These are phyloP conservation scores for Paraplagusia blochii DNA, from an alignment of 2,113 vertebrate species.

Conservation along the genomic window DNA sequence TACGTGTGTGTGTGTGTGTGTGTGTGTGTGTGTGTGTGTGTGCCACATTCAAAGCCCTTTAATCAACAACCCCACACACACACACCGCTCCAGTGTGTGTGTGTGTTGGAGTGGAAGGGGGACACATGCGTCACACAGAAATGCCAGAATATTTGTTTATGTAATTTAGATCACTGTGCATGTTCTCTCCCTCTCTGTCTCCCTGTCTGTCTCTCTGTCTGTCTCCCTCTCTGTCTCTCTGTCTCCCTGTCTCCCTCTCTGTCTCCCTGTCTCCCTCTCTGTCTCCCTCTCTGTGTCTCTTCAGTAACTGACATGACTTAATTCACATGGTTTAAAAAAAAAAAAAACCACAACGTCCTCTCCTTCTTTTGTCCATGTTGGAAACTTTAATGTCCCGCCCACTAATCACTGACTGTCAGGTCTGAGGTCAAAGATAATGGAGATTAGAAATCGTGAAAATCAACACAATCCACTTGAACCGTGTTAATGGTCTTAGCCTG, in stretches of 20 bases:
- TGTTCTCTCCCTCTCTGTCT: neutral
- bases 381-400: too few relatives aligned
- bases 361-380: too few relatives aligned
- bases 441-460: constrained; percentile 9
- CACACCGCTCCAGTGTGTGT: constrained; percentile 45
- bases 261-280: too few relatives aligned
- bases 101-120: constrained; percentile 59
- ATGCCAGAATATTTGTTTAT: constrained; percentile 69
- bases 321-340: neutral
- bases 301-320: neutral
- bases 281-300: neutral
- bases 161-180: constrained; percentile 48
- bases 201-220: too few relatives aligned
- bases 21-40: too few relatives aligned
- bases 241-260: too few relatives aligned
- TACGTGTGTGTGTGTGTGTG: too few relatives aligned
- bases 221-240: too few relatives aligned
- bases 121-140: constrained; percentile 67
- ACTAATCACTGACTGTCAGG: neutral
- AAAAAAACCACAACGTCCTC: too few relatives aligned
- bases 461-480: constrained; percentile 12
- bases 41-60: too few relatives aligned
- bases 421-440: constrained; percentile 2
- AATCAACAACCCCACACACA: too few relatives aligned
- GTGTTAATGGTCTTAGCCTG: constrained; percentile 38